These are phyloP conservation scores for Drosophila setosimentum DNA, from an alignment of 2,888 invertebrate species.

Conservation along the genomic window DNA sequence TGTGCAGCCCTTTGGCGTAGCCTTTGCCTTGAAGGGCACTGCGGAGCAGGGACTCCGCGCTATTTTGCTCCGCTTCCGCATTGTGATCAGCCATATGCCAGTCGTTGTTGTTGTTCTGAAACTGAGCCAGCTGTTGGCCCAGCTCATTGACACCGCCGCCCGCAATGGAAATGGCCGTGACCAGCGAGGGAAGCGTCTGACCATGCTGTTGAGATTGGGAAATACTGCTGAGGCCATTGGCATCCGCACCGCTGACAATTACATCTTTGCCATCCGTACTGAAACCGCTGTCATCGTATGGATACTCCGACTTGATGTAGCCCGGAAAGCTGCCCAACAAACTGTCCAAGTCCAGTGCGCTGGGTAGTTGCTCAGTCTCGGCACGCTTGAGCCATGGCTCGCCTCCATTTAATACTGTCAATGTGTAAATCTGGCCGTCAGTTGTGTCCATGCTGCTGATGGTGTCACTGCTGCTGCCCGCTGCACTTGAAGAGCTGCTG, in stretches of 20 bases:
- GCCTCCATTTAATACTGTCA: constrained; percentile 93
- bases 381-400: constrained; percentile 90
- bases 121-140: constrained; percentile 86
- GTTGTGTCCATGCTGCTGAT: constrained; percentile 86
- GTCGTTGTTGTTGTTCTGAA: constrained; percentile 91
- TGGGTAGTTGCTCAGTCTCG: constrained; percentile 86
- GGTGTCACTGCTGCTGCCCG: constrained; percentile 76
- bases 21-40: constrained; percentile 94
- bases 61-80: constrained; percentile 86
- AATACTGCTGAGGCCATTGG: constrained; percentile 70
- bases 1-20: constrained; percentile 84
- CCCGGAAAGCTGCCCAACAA: constrained; percentile 90
- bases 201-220: constrained; percentile 68
- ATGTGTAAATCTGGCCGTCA: constrained; percentile 92
- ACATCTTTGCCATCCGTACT: constrained; percentile 86
- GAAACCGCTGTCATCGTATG: constrained; percentile 92
- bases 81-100: constrained; percentile 93
- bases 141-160: constrained; percentile 66
- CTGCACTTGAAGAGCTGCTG: constrained; percentile 70
- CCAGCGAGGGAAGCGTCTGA: constrained; percentile 79
- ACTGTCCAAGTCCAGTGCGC: constrained; percentile 91
- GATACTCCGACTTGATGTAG: constrained; percentile 90
- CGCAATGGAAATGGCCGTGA: constrained; percentile 79
- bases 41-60: constrained; percentile 91
- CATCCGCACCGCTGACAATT: constrained; percentile 64